Evolutionary conservation across 2,888 invertebrate species (phyloP).

Genomic region (Neoascia interrupta): DNA sequence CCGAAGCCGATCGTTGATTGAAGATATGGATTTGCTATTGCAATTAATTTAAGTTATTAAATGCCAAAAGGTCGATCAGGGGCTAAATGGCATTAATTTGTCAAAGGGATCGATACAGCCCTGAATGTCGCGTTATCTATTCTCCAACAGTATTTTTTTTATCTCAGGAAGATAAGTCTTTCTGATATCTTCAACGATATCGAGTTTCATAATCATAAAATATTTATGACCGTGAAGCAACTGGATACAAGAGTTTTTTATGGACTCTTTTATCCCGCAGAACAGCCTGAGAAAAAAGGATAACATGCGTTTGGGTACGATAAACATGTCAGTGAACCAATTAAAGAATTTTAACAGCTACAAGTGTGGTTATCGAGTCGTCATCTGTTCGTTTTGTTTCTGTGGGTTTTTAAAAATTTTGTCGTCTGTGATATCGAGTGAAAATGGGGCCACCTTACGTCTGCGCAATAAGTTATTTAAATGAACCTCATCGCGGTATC

Average conservation of each 20-base stretch:
- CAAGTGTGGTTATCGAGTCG: too few relatives aligned
- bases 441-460: background rate
- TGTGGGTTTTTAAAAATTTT: too few relatives aligned
- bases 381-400: too few relatives aligned
- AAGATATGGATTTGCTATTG: conserved; percentile 60
- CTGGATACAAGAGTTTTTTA: too few relatives aligned
- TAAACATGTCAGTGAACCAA: conserved; percentile 54
- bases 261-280: background rate
- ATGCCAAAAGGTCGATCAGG: conserved; percentile 44
- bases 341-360: too few relatives aligned
- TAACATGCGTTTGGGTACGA: conserved; percentile 29
- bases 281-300: conserved; percentile 28
- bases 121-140: too few relatives aligned
- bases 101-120: background rate
- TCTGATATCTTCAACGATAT: conserved; percentile 39
- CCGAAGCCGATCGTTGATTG: conserved; percentile 51
- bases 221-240: conserved; percentile 45
- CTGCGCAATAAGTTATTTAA: conserved; percentile 10
- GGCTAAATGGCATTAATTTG: conserved; percentile 40
- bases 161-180: too few relatives aligned
- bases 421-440: background rate
- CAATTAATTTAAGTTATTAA: conserved; percentile 61
- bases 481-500: conserved; percentile 10
- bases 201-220: conserved; percentile 43
- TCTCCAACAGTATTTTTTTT: too few relatives aligned